Evolutionary conservation across 2,797 vertebrate species (phyloP).

Genomic region (Labroides dimidiatus): DNA sequence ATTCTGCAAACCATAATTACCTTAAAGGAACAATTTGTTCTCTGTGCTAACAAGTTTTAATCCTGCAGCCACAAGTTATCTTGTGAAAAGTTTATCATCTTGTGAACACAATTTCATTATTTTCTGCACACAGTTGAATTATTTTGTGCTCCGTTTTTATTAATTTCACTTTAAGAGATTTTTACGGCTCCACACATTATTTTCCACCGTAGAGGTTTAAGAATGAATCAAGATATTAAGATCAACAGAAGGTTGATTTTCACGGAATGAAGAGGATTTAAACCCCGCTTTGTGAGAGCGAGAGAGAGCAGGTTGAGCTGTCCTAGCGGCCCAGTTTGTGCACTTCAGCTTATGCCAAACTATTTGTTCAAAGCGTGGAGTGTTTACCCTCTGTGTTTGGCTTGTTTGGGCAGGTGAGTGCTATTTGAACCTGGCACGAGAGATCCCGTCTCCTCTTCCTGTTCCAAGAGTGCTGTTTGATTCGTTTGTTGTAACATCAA

Average conservation of each 20-base stretch:
- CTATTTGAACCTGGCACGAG: slow-evolving; percentile 19
- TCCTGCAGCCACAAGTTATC: no score
- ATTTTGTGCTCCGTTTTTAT: no score
- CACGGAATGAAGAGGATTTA: slow-evolving; percentile 19
- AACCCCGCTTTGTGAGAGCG: slow-evolving; percentile 14
- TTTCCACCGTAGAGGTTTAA: no score
- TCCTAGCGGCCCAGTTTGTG: slow-evolving; percentile 25
- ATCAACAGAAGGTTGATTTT: slow-evolving; percentile 20
- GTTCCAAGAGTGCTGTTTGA: slow-evolving; percentile 1
- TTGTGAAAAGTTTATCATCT: no score
- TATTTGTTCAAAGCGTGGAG: slow-evolving; percentile 31
- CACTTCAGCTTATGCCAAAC: slow-evolving; percentile 22
- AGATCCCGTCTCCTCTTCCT: background rate
- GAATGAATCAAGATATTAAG: background rate
- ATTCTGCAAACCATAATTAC: no score
- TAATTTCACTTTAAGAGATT: no score
- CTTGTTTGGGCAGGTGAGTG: slow-evolving; percentile 37
- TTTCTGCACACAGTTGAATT: no score
- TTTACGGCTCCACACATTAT: no score
- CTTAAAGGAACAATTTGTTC: no score
- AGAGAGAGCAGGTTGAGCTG: background rate
- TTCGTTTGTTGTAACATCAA: slow-evolving; percentile 2
- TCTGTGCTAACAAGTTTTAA: no score
- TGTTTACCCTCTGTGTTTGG: slow-evolving; percentile 26
- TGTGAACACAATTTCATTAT: no score